These are phyloP conservation scores for Podargus strigoides DNA, from an alignment of 2,797 vertebrate genomes.

Conservation along the genomic window DNA sequence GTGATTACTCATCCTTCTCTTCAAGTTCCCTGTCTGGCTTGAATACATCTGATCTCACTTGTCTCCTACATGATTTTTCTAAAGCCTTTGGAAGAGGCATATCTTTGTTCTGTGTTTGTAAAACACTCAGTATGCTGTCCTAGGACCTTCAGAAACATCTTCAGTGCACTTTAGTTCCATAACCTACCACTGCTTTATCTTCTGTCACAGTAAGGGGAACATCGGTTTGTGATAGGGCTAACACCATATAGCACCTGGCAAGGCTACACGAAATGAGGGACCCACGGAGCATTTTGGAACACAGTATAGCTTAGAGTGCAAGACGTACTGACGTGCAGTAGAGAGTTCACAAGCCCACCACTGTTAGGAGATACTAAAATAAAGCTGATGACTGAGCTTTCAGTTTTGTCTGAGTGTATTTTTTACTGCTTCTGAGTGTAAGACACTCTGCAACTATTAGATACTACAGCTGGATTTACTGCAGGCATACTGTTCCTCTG, in stretches of 20 bases:
- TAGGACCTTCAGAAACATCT: not conserved
- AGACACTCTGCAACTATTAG: not conserved
- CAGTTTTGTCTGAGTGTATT: not conserved
- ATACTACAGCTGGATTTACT: not conserved
- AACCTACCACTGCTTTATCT: not conserved
- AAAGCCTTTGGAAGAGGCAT: not conserved
- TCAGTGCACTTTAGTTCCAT: not conserved
- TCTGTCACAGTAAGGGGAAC: accelerated
- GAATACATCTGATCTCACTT: not conserved
- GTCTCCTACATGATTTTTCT: not conserved
- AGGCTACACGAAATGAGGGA: not conserved
- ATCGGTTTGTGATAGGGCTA: not conserved
- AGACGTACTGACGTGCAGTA: not conserved
- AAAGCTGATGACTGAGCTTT: not conserved
- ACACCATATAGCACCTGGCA: not conserved
- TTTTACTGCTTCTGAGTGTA: not conserved
- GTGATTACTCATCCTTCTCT: not conserved
- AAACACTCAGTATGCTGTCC: not conserved
- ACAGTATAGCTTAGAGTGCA: not conserved
- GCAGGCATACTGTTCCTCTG: not conserved
- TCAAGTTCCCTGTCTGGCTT: not conserved
- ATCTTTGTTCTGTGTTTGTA: not conserved
- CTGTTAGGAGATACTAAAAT: not conserved
- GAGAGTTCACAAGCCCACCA: not conserved
- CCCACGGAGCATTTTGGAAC: not conserved